Percentiles rank a stretch among this genome's conserved stretches.
phyloP scores from a whole-genome alignment of 2,113 vertebrate genomes.

The Pipa parva region DNA sequence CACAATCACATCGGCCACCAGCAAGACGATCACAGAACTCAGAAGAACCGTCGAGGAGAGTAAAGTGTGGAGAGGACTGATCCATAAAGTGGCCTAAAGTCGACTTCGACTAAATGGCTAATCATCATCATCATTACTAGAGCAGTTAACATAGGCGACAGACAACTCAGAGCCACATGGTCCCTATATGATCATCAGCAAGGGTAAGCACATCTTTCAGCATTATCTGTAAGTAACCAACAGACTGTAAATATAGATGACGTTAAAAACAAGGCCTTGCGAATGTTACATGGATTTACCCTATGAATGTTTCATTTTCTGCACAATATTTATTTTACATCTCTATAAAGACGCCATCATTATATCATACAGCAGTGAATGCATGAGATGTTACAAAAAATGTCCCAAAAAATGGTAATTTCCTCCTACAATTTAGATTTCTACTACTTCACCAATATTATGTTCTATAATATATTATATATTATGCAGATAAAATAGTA shows the following conservation, averaged over 20 bases:
- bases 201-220: background rate
- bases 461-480: too few relatives aligned
- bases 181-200: background rate
- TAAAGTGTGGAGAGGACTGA: too few relatives aligned
- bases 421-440: too few relatives aligned
- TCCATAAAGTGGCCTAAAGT: too few relatives aligned
- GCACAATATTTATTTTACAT: background rate
- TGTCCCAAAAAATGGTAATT: too few relatives aligned
- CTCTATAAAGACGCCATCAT: background rate
- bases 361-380: background rate
- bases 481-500: too few relatives aligned
- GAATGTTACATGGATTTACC: background rate
- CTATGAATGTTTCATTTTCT: background rate
- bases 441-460: too few relatives aligned
- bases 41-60: too few relatives aligned
- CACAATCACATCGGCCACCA: slow-evolving; percentile 44
- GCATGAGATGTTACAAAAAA: too few relatives aligned
- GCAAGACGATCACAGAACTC: background rate
- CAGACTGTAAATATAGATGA: background rate
- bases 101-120: too few relatives aligned
- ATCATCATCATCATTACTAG: background rate
- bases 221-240: background rate
- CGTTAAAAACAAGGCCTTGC: background rate
- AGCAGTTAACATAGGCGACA: background rate
- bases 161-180: background rate